Percentiles rank a stretch among this genome's conserved stretches.
Conservation (phyloP, 2,113 vertebrate genomes). For the Etia nguti region DNA sequence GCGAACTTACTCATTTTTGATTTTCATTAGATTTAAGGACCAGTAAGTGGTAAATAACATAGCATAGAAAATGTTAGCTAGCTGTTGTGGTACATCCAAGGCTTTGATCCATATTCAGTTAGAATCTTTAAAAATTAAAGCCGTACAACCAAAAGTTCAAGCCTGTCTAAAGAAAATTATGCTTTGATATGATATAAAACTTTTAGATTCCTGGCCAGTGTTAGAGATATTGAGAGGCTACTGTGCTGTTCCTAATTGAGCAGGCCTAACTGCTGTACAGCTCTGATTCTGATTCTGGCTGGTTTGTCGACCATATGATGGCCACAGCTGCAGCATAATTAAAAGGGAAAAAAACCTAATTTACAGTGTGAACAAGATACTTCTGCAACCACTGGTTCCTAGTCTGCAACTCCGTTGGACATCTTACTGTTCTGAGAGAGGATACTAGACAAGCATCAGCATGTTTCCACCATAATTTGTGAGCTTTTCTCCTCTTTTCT, state of each 20-base stretch:
- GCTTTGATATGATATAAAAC: background rate
- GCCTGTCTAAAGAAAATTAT: background rate
- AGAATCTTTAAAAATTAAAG: background rate
- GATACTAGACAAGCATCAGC: background rate
- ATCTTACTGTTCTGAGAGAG: background rate
- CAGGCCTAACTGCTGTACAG: background rate
- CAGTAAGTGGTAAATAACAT: background rate
- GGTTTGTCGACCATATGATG: background rate
- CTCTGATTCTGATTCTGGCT: background rate
- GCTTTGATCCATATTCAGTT: background rate
- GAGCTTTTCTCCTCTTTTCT: background rate
- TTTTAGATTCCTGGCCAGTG: background rate
- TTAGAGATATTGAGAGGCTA: background rate
- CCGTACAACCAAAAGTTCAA: background rate
- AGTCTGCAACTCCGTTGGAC: background rate
- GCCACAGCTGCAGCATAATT: background rate
- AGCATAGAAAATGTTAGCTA: background rate
- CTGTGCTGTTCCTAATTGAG: background rate
- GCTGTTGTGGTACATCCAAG: too few species aligned
- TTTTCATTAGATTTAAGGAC: background rate
- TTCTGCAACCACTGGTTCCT: background rate
- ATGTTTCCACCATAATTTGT: background rate
- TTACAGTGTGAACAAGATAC: background rate
- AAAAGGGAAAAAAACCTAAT: background rate
- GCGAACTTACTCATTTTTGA: background rate